Evolutionary conservation across 1,140 invertebrate genomes (phyloP), one percentile per base, ranked within the genome.

Genomic region (Pinna nobilis): DNA sequence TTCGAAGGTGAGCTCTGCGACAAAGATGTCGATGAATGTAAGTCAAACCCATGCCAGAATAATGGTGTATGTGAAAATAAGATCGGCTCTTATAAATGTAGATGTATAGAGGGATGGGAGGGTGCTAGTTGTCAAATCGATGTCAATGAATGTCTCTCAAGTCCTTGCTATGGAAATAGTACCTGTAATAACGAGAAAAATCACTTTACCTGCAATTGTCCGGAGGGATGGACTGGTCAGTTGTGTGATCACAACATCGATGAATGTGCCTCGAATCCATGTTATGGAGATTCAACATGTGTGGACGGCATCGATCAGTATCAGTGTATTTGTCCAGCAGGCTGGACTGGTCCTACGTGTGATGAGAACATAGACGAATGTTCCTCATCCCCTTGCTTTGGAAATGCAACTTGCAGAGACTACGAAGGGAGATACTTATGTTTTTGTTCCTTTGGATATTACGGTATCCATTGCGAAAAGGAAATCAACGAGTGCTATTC

Each of bases 261-360:
- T 28, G 79, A 84, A 67, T 81, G 78, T 66, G 55, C 66, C 20
- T 20, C 5, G 3, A 0, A 41, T 1, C 78, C 84, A 7, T 85
- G 84, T 68, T 89, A 92, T 41, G 92, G 94, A 84, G 95, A 95
- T 23, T 86, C 82, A 4, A 93, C 91, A 11, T 88, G 87, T 75
- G 53, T 74, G 1, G 82, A 88, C 65, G 66, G 61, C 13, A 64
- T 81, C 35, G 77, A 79, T 32, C 75, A 74, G 50, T 88, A 84
- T 57, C 60, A 68, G 15, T 89, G 87, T 70, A 70, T 39, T 0
- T 88, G 88, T 80, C 41, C 50, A 1, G 96, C 96, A 79, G 97
- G 97, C 39, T 99, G 98, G 88, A 96, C 95, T 2, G 97, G 97
- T 64, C 91, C 93, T 76, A 92, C 94, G 76, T 99, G 97, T 89